phyloP scores from a whole-genome alignment of 2,797 vertebrate genomes.

The Kryptolebias ocellatus region DNA sequence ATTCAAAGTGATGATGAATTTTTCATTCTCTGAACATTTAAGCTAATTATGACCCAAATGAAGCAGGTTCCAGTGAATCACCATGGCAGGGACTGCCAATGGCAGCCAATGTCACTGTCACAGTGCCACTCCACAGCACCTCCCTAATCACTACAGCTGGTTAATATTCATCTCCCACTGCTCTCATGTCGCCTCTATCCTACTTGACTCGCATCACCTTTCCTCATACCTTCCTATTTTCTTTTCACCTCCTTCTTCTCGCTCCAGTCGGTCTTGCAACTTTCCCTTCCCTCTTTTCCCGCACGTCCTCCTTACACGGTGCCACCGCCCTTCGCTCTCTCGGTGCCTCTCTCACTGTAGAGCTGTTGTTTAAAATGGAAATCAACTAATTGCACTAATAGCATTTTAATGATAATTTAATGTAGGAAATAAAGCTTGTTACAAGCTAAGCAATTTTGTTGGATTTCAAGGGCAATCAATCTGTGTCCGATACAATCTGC shows the following conservation, averaged over 20 bases:
- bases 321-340: conserved; percentile 3
- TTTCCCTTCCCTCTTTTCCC: conserved; percentile 4
- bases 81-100: conserved; percentile 84
- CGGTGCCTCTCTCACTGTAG: conserved; percentile 23
- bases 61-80: conserved; percentile 88
- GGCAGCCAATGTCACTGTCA: conserved; percentile 92
- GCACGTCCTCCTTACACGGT: conserved; percentile 11
- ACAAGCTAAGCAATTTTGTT: conserved; percentile 66
- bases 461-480: conserved; percentile 76
- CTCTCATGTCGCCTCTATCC: conserved; percentile 54
- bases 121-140: conserved; percentile 83
- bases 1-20: conserved; percentile 92
- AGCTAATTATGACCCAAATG: conserved; percentile 92
- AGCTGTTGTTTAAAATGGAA: conserved; percentile 67
- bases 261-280: background rate
- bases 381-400: conserved; percentile 70
- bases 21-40: conserved; percentile 92
- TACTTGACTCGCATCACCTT: conserved; percentile 55
- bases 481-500: conserved; percentile 62
- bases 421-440: conserved; percentile 75
- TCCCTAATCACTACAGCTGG: conserved; percentile 83
- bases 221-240: conserved; percentile 26
- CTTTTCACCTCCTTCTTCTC: conserved; percentile 20
- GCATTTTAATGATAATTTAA: conserved; percentile 76
- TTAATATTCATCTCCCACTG: conserved; percentile 80